Percentiles rank a stretch among this genome's conserved stretches.
Evolutionary conservation across 2,888 invertebrate species (phyloP).

Genomic region (Phytoseiulus persimilis): DNA sequence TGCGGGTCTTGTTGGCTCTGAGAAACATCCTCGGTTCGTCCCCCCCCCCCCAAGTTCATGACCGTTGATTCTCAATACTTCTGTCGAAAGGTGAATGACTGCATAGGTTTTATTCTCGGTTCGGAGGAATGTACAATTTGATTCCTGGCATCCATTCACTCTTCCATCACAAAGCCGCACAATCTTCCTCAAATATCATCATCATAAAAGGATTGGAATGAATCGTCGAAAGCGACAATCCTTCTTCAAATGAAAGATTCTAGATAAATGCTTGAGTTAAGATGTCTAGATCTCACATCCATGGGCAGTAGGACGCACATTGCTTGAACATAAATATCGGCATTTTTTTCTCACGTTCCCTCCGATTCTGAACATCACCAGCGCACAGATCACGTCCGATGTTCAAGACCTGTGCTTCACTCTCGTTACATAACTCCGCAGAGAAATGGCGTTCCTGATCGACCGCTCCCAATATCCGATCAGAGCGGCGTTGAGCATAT

Average conservation of each 20-base stretch:
- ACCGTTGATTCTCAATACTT: not conserved
- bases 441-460: not conserved
- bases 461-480: too few species aligned
- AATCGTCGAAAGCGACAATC: not conserved
- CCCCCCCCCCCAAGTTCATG: too few species aligned
- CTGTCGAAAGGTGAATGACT: not conserved
- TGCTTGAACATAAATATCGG: not conserved
- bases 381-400: not conserved
- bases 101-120: not conserved
- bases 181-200: not conserved
- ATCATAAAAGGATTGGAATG: not conserved
- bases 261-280: not conserved
- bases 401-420: not conserved
- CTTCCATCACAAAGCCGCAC: not conserved
- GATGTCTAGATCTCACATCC: not conserved
- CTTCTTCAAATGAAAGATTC: not conserved
- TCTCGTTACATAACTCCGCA: not conserved
- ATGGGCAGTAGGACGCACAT: not conserved
- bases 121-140: not conserved
- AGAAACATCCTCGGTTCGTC: too few species aligned
- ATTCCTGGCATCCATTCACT: not conserved
- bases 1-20: too few species aligned
- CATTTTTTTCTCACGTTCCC: not conserved
- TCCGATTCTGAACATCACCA: not conserved
- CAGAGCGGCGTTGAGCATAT: not conserved